A percentile compares a stretch with the other conserved stretches of the same genome.
phyloP scores from a whole-genome alignment of 2,113 vertebrate species.

The Thermophis baileyi region DNA sequence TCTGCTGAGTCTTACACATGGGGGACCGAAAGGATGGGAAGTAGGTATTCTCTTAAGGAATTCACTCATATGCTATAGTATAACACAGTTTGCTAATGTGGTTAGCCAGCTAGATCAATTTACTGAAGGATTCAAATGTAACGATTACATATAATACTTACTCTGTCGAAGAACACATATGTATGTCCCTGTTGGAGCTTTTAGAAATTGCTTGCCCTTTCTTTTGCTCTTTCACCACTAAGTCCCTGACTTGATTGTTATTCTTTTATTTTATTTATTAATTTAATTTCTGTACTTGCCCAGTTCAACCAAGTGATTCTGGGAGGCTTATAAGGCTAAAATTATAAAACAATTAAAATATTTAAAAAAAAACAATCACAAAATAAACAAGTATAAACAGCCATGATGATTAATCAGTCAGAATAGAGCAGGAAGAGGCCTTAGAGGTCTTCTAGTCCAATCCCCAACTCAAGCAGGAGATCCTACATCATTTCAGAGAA shows the following conservation, averaged over 20 bases:
- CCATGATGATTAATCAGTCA: no score
- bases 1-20: not conserved
- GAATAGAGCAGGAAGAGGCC: no score
- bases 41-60: not conserved
- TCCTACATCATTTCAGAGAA: no score
- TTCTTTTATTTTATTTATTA: not conserved
- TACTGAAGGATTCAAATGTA: not conserved
- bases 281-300: no score
- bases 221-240: not conserved
- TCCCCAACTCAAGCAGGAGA: no score
- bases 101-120: not conserved
- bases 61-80: not conserved
- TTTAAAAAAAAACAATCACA: no score
- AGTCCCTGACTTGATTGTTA: not conserved
- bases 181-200: not conserved
- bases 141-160: not conserved
- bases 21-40: not conserved
- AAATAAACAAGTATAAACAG: no score
- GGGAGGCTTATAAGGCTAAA: no score
- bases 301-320: no score
- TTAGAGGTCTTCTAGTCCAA: no score
- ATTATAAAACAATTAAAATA: no score
- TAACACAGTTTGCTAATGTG: not conserved
- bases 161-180: not conserved
- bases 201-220: not conserved